phyloP scores from a whole-genome alignment of 2,113 vertebrate species.

The Murina feae region DNA sequence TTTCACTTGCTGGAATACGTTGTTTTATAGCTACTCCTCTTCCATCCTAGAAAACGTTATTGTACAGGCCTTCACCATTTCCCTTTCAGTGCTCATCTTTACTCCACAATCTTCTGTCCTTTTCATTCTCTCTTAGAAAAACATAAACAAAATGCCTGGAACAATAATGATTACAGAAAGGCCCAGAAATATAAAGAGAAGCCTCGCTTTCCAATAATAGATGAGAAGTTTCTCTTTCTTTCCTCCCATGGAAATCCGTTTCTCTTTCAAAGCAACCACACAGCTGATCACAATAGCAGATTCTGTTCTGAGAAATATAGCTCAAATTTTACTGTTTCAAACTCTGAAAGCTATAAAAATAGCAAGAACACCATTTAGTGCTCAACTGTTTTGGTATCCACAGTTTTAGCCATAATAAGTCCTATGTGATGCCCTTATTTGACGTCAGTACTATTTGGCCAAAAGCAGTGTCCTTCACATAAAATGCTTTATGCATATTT shows the following conservation, averaged over 20 bases:
- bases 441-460: not conserved
- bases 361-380: not conserved
- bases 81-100: not conserved
- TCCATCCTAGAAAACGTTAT: not conserved
- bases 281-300: constrained; percentile 16
- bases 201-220: not conserved
- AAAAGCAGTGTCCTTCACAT: not conserved
- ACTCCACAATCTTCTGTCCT: not conserved
- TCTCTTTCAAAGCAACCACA: not conserved
- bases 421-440: not conserved
- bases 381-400: not conserved
- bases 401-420: not conserved
- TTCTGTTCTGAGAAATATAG: not conserved
- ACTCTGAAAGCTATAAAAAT: not conserved
- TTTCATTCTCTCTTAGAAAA: not conserved
- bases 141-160: not conserved
- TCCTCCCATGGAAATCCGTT: not conserved
- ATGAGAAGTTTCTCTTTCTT: not conserved
- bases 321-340: not conserved
- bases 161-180: not conserved
- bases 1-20: not conserved
- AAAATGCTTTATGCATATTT: not conserved
- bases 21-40: not conserved
- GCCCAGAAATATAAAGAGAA: not conserved
- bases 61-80: not conserved